phyloP scores from a whole-genome alignment of 2,113 vertebrate genomes.

The Dissostichus mawsoni region DNA sequence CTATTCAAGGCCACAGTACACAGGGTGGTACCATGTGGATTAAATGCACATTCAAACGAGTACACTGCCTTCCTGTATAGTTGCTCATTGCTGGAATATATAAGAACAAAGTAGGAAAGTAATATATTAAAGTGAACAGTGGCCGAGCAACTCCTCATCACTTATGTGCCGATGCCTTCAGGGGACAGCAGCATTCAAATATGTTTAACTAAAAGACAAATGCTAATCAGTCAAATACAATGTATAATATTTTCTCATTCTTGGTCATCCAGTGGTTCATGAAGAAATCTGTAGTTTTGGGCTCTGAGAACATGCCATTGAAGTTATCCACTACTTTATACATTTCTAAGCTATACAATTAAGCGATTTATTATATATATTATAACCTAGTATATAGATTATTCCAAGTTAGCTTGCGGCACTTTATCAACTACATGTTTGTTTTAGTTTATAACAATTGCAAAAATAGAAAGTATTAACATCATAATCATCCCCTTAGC shows the following conservation, averaged over 20 bases:
- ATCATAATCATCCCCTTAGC: neutral
- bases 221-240: neutral
- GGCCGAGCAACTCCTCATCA: neutral
- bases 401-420: too few relatives aligned
- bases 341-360: too few relatives aligned
- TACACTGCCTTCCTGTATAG: constrained; percentile 1
- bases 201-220: constrained; percentile 14
- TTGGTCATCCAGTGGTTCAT: neutral
- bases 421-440: neutral
- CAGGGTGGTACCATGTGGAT: neutral
- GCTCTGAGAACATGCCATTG: neutral
- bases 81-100: neutral
- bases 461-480: neutral
- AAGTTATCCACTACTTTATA: neutral
- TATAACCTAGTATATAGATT: too few relatives aligned
- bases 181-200: neutral
- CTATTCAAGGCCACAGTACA: constrained; percentile 9
- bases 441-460: neutral
- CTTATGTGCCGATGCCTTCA: constrained; percentile 15
- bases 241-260: neutral
- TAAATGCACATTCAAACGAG: constrained; percentile 31
- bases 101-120: constrained; percentile 9
- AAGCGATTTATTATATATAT: too few relatives aligned
- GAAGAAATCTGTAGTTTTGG: too few relatives aligned
- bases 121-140: constrained; percentile 7